phyloP scores from a whole-genome alignment of 2,113 vertebrate genomes.

The cat (Felis catus) region F.catus_Fca126_mat1.0 CM031424.1:52153501-52154000 shows the following conservation, averaged over 20 bases:
- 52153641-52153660: not conserved
- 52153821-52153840: not conserved
- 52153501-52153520: not conserved
- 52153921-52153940: not conserved
- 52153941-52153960: not conserved
- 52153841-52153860: not conserved
- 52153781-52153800: not conserved
- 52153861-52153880: not conserved
- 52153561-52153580: not conserved
- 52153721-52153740: not conserved
- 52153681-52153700: not conserved
- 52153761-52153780: not conserved
- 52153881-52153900: not conserved
- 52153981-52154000: not conserved
- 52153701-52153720: not conserved
- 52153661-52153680: not conserved
- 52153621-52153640: not conserved
- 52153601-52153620: not conserved
- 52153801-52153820: not conserved
- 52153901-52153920: not conserved
- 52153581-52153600: not conserved
- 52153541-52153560: not conserved
- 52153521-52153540: not conserved
- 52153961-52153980: not conserved
- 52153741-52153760: conserved; percentile 6